Evolutionary conservation across 2,797 vertebrate genomes (phyloP).

Genomic region (Myioborus melanocephalus): DNA sequence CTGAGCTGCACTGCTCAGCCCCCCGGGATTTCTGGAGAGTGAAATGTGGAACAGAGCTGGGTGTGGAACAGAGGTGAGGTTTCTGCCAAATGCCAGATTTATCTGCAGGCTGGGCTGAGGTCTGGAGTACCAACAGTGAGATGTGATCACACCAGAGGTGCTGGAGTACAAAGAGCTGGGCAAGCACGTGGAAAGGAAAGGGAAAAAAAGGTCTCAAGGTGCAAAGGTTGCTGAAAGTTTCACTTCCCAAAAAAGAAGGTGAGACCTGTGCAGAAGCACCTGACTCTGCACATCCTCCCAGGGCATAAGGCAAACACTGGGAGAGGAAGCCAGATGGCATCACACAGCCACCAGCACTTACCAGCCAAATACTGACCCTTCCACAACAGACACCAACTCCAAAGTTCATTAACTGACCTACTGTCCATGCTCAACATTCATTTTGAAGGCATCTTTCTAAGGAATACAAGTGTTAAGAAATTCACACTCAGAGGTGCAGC

Average conservation of each 20-base stretch:
- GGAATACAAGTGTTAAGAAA: rapidly evolving
- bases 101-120: not conserved
- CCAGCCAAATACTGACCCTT: not conserved
- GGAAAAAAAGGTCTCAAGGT: not conserved
- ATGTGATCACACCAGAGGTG: not conserved
- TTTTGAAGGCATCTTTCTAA: not conserved
- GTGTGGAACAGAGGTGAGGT: not conserved
- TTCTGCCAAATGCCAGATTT: not conserved
- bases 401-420: not conserved
- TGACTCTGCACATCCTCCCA: not conserved
- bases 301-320: rapidly evolving
- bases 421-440: not conserved
- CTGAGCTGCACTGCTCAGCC: not conserved
- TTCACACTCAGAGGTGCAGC: not conserved
- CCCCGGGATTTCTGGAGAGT: not conserved
- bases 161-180: not conserved
- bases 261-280: not conserved
- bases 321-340: not conserved
- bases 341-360: not conserved
- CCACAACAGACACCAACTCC: not conserved
- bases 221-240: not conserved
- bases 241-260: not conserved
- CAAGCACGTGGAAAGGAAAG: not conserved
- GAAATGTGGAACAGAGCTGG: not conserved
- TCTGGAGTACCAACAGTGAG: not conserved